Evolutionary conservation across 2,888 invertebrate genomes (phyloP).

Genomic region (Glaucopsyche alexis): DNA sequence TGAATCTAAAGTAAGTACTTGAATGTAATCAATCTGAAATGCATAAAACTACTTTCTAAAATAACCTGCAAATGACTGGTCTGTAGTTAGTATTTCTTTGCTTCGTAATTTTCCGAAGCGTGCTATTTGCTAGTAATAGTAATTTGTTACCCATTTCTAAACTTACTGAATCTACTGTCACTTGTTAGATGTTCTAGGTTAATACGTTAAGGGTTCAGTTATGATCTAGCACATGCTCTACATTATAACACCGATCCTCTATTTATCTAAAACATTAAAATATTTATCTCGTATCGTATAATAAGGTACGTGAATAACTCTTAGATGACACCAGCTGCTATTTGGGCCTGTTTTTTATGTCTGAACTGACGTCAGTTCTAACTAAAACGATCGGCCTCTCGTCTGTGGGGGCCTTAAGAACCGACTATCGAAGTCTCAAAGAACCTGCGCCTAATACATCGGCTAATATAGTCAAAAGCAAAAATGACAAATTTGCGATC

Average conservation of each 20-base stretch:
- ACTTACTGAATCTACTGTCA: not conserved
- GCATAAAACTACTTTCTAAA: constrained; percentile 14
- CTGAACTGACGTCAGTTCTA: too few relatives aligned
- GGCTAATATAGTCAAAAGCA: not conserved
- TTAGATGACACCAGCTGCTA: too few relatives aligned
- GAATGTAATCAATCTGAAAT: not conserved
- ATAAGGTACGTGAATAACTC: too few relatives aligned
- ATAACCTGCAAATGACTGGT: not conserved
- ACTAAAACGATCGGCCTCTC: too few relatives aligned
- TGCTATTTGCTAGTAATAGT: not conserved
- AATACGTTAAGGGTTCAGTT: not conserved
- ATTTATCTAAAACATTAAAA: not conserved
- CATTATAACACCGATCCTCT: not conserved
- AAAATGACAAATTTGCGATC: not conserved
- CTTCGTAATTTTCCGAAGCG: constrained; percentile 8
- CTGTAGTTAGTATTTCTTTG: not conserved
- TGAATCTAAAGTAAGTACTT: not conserved
- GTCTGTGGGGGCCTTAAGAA: too few relatives aligned
- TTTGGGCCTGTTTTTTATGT: too few relatives aligned
- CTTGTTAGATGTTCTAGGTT: not conserved
- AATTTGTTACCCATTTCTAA: not conserved
- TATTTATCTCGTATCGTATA: too few relatives aligned
- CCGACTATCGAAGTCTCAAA: not conserved
- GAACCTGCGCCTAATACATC: too few relatives aligned
- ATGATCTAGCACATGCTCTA: not conserved